Percentiles rank a stretch among this genome's conserved stretches.
These are phyloP conservation scores for Bombus terrestris DNA, from an alignment of 1,140 invertebrate genomes.

Conservation along the genomic window DNA sequence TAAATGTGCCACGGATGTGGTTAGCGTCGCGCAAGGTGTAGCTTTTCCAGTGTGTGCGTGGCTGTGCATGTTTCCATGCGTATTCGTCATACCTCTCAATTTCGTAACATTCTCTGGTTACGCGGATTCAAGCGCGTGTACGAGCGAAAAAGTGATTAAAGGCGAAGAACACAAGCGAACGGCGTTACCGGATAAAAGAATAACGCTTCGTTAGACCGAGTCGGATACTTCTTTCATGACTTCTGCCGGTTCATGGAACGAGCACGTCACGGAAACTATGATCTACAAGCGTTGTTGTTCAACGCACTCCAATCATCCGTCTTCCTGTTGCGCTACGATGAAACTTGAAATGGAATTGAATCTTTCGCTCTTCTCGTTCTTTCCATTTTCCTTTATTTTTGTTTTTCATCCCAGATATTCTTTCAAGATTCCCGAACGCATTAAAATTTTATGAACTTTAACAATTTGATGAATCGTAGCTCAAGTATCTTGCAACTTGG, in stretches of 20 bases:
- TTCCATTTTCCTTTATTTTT: background rate
- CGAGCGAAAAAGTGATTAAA: constrained; percentile 31
- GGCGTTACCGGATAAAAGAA: constrained; percentile 8
- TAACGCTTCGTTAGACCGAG: constrained; percentile 5
- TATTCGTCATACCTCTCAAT: constrained; percentile 15
- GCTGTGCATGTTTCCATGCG: too few species aligned
- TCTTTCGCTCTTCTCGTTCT: background rate
- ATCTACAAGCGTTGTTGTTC: constrained; percentile 9
- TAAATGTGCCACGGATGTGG: constrained; percentile 40
- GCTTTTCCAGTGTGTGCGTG: background rate
- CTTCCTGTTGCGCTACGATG: background rate
- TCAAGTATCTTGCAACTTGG: background rate
- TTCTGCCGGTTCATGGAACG: too few species aligned
- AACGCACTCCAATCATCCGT: background rate
- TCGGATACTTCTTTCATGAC: background rate
- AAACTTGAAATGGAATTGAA: background rate
- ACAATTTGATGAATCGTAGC: background rate
- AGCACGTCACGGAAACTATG: background rate
- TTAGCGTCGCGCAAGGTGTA: constrained; percentile 20
- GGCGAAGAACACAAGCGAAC: constrained; percentile 8
- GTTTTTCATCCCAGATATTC: background rate
- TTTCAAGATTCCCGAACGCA: background rate
- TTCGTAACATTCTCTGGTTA: constrained; percentile 33
- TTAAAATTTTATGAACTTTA: background rate
- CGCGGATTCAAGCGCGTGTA: background rate